Percentiles rank a stretch among this genome's conserved stretches.
Conservation (phyloP, 2,797 vertebrate genomes). For the Sparus aurata region DNA sequence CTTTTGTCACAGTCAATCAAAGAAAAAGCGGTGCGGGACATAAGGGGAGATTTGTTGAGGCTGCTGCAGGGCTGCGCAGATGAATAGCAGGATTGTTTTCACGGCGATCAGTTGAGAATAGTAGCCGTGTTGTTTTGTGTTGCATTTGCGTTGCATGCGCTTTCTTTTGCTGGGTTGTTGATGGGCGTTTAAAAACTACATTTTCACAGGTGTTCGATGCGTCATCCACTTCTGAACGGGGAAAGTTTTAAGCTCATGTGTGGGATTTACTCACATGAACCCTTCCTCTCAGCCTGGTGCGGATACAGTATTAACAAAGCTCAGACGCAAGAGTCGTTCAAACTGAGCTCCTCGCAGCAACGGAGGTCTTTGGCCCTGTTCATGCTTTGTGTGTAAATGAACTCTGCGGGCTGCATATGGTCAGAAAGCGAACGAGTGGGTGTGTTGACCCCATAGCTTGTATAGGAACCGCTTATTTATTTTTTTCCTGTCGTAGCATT, state of each 20-base stretch:
- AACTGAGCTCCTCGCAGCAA: slow-evolving; percentile 31
- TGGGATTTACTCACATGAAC: slow-evolving; percentile 37
- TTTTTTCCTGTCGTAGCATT: slow-evolving; percentile 16
- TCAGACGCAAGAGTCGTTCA: slow-evolving; percentile 23
- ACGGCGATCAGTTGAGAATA: slow-evolving; percentile 8
- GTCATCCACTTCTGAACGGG: slow-evolving; percentile 9
- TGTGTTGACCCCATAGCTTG: slow-evolving; percentile 54
- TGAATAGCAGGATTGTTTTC: slow-evolving; percentile 47
- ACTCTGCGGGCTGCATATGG: slow-evolving; percentile 35
- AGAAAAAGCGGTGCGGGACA: slow-evolving; percentile 13
- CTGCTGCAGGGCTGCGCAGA: slow-evolving; percentile 30
- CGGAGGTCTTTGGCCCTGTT: slow-evolving; percentile 51
- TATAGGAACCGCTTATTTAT: slow-evolving; percentile 42
- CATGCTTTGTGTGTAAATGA: slow-evolving; percentile 44
- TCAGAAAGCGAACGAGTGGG: slow-evolving; percentile 53
- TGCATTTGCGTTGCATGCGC: background rate
- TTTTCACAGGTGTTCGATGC: slow-evolving; percentile 1
- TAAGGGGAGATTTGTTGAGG: slow-evolving; percentile 31
- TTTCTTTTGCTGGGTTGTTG: background rate
- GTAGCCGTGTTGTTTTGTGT: slow-evolving; percentile 17
- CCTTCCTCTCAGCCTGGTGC: slow-evolving; percentile 5
- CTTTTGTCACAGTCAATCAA: slow-evolving; percentile 47
- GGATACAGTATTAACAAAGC: slow-evolving; percentile 28
- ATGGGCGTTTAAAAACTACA: background rate
- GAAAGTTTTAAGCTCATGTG: slow-evolving; percentile 30